Percentiles rank a stretch among this genome's conserved stretches.
These are phyloP conservation scores for Chelonia mydas DNA, from an alignment of 2,797 vertebrate genomes.

Conservation along the genomic window DNA sequence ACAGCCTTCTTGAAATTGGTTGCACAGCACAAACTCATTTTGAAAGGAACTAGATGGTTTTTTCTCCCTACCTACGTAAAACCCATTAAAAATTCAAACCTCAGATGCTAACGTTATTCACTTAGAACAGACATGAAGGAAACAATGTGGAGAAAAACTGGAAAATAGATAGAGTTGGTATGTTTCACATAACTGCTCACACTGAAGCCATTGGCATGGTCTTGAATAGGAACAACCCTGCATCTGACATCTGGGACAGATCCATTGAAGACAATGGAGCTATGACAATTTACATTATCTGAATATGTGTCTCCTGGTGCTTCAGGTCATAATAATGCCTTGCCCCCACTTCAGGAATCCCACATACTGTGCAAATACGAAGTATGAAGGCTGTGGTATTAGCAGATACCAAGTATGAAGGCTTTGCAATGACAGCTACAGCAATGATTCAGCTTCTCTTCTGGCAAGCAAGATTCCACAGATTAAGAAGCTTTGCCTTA, in stretches of 20 bases:
- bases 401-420: neutral
- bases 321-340: neutral
- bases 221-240: neutral
- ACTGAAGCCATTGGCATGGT: neutral
- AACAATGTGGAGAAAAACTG: neutral
- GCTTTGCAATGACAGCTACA: neutral
- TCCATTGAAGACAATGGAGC: neutral
- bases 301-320: neutral
- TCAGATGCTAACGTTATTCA: neutral
- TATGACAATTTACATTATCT: neutral
- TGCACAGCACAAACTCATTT: slow-evolving; percentile 25
- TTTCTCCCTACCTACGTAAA: neutral
- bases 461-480: neutral
- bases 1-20: slow-evolving; percentile 6
- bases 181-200: neutral
- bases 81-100: neutral
- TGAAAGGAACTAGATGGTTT: neutral
- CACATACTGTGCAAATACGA: neutral
- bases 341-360: neutral
- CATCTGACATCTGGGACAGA: neutral
- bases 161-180: neutral
- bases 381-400: neutral
- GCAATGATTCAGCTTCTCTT: neutral
- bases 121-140: slow-evolving; percentile 23
- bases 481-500: neutral